Conservation (phyloP, 2,113 vertebrate genomes). For the Triplophysa dalaica region DNA sequence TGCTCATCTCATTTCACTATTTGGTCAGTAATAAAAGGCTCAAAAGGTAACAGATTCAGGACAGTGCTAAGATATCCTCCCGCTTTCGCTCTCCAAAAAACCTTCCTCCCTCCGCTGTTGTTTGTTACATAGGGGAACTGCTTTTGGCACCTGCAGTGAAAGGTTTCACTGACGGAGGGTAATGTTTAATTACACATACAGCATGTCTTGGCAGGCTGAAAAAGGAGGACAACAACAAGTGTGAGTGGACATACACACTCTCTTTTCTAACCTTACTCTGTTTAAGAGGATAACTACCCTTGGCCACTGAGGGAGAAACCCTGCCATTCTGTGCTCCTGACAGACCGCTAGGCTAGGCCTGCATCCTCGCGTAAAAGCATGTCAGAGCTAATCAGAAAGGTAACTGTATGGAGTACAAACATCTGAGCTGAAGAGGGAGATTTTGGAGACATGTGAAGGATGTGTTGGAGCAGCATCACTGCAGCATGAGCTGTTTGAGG, state of each 20-base stretch:
- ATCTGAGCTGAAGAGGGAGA: conserved; percentile 30
- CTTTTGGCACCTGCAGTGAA: conserved; percentile 18
- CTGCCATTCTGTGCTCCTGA: not conserved
- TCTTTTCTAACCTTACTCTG: not conserved
- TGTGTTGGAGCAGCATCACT: conserved; percentile 69
- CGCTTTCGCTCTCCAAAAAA: not conserved
- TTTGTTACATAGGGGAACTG: not conserved
- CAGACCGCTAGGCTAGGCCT: conserved; percentile 11
- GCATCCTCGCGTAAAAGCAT: not conserved
- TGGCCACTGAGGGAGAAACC: not conserved
- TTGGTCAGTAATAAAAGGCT: conserved; percentile 51
- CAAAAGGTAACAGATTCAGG: conserved; percentile 22
- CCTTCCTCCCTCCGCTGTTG: not conserved
- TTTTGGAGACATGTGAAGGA: conserved; percentile 2
- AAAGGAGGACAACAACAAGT: not conserved
- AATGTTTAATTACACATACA: conserved; percentile 9
- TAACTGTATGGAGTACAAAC: conserved; percentile 45
- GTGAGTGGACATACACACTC: not conserved
- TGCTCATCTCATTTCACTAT: not conserved
- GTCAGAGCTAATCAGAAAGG: conserved; percentile 34
- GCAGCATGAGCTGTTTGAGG: conserved; percentile 91
- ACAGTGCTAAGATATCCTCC: conserved; percentile 43
- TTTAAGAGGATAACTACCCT: conserved; percentile 1
- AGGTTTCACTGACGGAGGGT: not conserved
- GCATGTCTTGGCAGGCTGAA: conserved; percentile 24